Conservation (phyloP, 1,140 invertebrate species). For the Macrobrachium nipponense region DNA sequence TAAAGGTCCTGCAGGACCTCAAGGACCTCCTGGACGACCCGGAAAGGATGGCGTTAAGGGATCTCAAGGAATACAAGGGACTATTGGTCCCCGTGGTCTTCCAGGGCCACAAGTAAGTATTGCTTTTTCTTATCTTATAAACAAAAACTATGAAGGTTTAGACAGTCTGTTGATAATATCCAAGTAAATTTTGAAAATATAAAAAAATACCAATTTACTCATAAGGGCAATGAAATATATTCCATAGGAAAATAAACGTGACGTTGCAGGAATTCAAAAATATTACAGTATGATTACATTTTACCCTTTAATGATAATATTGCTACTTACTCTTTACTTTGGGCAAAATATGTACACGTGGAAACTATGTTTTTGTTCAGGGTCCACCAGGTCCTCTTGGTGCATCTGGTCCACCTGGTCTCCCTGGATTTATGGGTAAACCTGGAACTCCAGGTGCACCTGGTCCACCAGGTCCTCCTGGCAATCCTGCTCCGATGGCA, state of each 20-base stretch:
- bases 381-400: slow-evolving; percentile 67
- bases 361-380: slow-evolving; percentile 15
- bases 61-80: slow-evolving; percentile 66
- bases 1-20: slow-evolving; percentile 66
- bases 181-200: too few species aligned
- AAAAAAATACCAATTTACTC: too few species aligned
- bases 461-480: slow-evolving; percentile 63
- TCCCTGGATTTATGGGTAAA: slow-evolving; percentile 68
- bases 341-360: too few species aligned
- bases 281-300: too few species aligned
- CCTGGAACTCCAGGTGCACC: slow-evolving; percentile 66
- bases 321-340: too few species aligned
- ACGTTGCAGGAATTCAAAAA: too few species aligned
- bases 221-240: too few species aligned
- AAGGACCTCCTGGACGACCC: slow-evolving; percentile 66
- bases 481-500: slow-evolving; percentile 26
- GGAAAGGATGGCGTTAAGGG: slow-evolving; percentile 68
- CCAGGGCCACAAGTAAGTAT: slow-evolving; percentile 51
- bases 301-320: too few species aligned
- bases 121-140: too few species aligned
- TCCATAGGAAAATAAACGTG: too few species aligned
- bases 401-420: slow-evolving; percentile 66
- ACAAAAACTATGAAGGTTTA: too few species aligned
- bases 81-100: slow-evolving; percentile 66
- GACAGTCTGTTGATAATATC: too few species aligned